phyloP scores from a whole-genome alignment of 2,888 invertebrate genomes.

The Dyspetes luteomarginatus region DNA sequence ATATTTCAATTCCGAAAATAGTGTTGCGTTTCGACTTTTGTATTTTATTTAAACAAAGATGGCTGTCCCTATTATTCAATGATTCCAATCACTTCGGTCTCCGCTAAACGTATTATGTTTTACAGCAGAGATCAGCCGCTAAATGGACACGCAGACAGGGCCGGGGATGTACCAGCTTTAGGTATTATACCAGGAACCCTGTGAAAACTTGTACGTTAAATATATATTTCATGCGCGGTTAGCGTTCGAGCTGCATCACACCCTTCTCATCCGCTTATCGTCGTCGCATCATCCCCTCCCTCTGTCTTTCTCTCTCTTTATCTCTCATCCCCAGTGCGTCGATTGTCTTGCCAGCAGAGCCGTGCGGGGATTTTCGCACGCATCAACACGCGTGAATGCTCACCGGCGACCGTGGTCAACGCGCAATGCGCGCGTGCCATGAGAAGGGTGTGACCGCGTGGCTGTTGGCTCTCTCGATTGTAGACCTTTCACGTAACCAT shows the following conservation, averaged over 20 bases:
- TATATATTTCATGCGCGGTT: conserved; percentile 58
- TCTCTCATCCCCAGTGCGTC: conserved; percentile 19
- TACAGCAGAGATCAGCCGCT: conserved; percentile 18
- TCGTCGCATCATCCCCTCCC: conserved; percentile 4
- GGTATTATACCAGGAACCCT: conserved; percentile 38
- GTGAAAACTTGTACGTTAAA: conserved; percentile 47
- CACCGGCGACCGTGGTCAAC: conserved; percentile 45
- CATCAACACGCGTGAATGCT: conserved; percentile 53
- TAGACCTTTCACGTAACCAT: conserved; percentile 28
- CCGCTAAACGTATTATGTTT: conserved; percentile 9
- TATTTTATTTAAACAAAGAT: background rate
- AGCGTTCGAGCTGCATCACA: conserved; percentile 23
- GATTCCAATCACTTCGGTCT: background rate
- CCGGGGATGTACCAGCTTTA: background rate
- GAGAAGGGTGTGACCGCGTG: conserved; percentile 43
- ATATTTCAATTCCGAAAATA: background rate
- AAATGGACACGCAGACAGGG: background rate
- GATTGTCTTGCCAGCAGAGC: conserved; percentile 45
- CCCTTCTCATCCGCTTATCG: conserved; percentile 56
- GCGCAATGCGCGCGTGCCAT: conserved; percentile 37
- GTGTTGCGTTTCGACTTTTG: background rate
- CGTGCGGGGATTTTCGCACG: conserved; percentile 53
- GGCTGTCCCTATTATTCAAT: background rate
- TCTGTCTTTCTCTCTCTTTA: background rate
- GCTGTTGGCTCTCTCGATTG: conserved; percentile 21